phyloP scores from a whole-genome alignment of 1,140 invertebrate genomes.

The Wasmannia auropunctata region DNA sequence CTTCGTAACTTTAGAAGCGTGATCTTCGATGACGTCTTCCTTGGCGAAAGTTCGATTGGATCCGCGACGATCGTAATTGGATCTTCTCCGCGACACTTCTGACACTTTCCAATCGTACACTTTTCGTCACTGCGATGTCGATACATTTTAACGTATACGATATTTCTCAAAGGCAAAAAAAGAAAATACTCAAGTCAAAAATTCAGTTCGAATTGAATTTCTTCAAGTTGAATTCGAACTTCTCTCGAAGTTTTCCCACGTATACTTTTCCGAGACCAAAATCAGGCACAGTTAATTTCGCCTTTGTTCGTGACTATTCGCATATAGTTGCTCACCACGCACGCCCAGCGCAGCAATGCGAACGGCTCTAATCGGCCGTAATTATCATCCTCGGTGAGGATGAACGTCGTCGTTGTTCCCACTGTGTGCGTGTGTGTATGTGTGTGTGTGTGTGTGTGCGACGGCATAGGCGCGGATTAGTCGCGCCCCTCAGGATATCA shows the following conservation, averaged over 20 bases:
- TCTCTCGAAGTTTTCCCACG: neutral
- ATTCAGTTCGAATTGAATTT: no score
- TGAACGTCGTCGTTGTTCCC: slow-evolving; percentile 13
- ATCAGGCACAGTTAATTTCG: neutral
- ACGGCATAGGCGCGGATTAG: neutral
- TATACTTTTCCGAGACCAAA: neutral
- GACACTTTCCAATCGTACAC: neutral
- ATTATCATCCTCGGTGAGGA: slow-evolving; percentile 51
- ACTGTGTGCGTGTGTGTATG: no score
- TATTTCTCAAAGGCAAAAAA: neutral
- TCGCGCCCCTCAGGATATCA: neutral
- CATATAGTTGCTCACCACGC: neutral
- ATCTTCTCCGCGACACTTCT: neutral
- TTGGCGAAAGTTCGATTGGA: slow-evolving; percentile 31
- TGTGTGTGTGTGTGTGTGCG: no score
- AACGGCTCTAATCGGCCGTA: slow-evolving; percentile 57
- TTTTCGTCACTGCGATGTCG: neutral
- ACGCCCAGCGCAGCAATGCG: neutral
- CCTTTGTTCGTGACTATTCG: neutral
- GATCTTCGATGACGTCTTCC: neutral
- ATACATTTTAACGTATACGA: neutral
- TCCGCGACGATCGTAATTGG: neutral
- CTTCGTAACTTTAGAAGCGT: neutral
- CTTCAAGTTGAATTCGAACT: no score
- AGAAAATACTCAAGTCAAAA: no score